Percentiles rank a stretch among this genome's conserved stretches.
Evolutionary conservation across 2,113 vertebrate genomes (phyloP).

Genomic region (Enhydra lutris): DNA sequence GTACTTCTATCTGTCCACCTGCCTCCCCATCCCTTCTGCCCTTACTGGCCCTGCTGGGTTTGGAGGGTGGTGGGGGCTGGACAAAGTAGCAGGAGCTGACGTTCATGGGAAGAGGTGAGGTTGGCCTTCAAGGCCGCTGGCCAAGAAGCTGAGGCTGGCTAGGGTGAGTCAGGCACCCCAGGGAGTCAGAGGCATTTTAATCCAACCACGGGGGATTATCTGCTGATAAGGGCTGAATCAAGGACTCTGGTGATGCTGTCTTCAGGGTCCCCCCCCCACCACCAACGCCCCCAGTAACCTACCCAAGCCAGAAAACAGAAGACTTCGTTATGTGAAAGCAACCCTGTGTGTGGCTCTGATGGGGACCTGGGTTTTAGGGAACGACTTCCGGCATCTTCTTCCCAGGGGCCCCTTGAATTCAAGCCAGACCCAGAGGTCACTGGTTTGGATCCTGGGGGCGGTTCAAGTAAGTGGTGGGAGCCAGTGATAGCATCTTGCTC

Average conservation of each 20-base stretch:
- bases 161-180: conserved; percentile 41
- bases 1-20: conserved; percentile 49
- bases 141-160: conserved; percentile 42
- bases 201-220: conserved; percentile 24
- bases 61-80: neutral
- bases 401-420: conserved; percentile 44
- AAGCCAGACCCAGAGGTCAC: conserved; percentile 21
- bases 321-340: conserved; percentile 34
- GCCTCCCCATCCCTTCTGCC: conserved; percentile 18
- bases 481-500: neutral
- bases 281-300: neutral
- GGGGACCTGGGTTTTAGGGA: conserved; percentile 33
- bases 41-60: neutral
- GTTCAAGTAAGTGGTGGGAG: conserved; percentile 33
- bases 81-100: neutral
- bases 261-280: neutral
- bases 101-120: conserved; percentile 29
- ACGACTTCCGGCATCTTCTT: neutral
- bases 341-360: neutral
- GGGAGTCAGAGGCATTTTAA: conserved; percentile 48
- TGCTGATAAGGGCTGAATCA: conserved; percentile 56
- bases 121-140: neutral
- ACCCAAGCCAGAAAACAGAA: neutral
- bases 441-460: neutral
- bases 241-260: conserved; percentile 23